Conservation (phyloP, 1,140 invertebrate genomes). For the Plodia interpunctella region DNA sequence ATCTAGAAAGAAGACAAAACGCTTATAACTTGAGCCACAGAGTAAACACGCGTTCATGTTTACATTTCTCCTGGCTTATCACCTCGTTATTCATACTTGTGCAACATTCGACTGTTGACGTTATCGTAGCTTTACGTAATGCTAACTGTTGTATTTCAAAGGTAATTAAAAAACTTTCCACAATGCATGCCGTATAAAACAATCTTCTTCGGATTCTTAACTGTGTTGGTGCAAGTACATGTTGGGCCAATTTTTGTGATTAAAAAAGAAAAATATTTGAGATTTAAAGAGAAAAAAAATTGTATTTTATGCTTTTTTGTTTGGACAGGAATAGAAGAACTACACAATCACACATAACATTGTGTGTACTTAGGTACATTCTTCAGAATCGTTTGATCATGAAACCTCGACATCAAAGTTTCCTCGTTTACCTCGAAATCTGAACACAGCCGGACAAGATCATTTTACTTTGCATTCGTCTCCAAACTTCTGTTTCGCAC, state of each 20-base stretch:
- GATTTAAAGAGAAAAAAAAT: too few species aligned
- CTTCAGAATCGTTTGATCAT: too few species aligned
- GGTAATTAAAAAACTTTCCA: slow-evolving; percentile 7
- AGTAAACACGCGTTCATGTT: background rate
- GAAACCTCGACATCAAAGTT: background rate
- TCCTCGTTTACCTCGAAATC: background rate
- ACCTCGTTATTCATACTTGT: slow-evolving; percentile 11
- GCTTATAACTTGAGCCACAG: background rate
- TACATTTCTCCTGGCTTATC: slow-evolving; percentile 7
- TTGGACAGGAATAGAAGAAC: too few species aligned
- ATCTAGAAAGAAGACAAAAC: too few species aligned
- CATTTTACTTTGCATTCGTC: background rate
- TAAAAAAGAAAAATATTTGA: too few species aligned
- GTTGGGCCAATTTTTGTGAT: too few species aligned
- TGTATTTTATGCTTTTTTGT: too few species aligned
- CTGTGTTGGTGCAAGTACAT: background rate
- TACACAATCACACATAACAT: too few species aligned
- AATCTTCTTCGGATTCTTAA: background rate
- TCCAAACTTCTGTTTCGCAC: background rate
- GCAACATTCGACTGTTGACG: slow-evolving; percentile 12
- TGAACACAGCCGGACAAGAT: background rate
- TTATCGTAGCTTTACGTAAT: slow-evolving; percentile 9
- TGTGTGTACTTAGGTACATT: too few species aligned
- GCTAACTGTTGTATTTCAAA: slow-evolving; percentile 7
- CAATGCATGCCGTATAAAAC: background rate